A percentile compares a stretch with the other conserved stretches of the same genome.
Conservation (phyloP, 2,797 vertebrate species). For the Choloepus didactylus region DNA sequence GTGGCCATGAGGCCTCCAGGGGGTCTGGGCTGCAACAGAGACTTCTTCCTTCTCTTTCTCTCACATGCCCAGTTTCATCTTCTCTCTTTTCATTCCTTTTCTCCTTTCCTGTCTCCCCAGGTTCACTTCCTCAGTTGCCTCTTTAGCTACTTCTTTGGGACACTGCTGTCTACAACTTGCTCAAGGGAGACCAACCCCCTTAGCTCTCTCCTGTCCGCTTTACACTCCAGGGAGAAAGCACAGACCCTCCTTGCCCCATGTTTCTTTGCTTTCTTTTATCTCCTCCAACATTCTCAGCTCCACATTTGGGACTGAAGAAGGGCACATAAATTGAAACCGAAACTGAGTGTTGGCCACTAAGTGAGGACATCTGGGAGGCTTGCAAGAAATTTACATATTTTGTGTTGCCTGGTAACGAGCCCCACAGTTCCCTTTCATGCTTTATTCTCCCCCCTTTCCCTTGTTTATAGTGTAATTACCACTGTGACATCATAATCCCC, state of each 20-base stretch:
- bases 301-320: constrained; percentile 65
- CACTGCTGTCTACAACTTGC: background rate
- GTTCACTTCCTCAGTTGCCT: background rate
- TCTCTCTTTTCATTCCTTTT: background rate
- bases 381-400: constrained; percentile 63
- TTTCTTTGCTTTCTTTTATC: constrained; percentile 32
- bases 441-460: constrained; percentile 81
- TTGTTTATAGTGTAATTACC: constrained; percentile 86
- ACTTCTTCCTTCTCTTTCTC: background rate
- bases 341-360: constrained; percentile 80
- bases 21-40: background rate
- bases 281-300: constrained; percentile 68
- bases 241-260: background rate
- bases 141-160: background rate
- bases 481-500: constrained; percentile 87
- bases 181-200: background rate
- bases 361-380: constrained; percentile 81
- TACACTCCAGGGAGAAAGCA: background rate
- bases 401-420: constrained; percentile 82
- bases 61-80: background rate
- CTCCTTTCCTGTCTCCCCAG: background rate
- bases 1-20: background rate
- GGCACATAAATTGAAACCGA: constrained; percentile 86
- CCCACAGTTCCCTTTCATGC: constrained; percentile 84
- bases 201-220: background rate